Base-by-base conservation (phyloP, 2,888 invertebrate genomes). In the Erebia ligea region DNA sequence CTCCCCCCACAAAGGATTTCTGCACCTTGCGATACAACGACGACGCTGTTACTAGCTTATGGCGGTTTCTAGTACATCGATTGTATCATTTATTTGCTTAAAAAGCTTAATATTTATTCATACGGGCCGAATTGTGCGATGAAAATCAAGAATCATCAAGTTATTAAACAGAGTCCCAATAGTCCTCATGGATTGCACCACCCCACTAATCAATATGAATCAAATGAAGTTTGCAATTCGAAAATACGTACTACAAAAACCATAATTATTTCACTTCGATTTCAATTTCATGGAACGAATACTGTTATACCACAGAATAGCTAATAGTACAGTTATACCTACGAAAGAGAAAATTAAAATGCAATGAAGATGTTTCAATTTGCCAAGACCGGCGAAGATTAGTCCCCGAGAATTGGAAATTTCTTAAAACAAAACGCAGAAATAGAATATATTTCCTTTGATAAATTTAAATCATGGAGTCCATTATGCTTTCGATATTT, bases 321-420 rank as follows among this genome's bases (percentile, higher is more conserved):
- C n/a, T n/a, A n/a, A n/a, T n/a, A n/a, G n/a, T n/a, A n/a, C n/a
- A n/a, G n/a, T n/a, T n/a, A n/a, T n/a, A n/a, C 25, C 25, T 50
- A 25, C 50, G 50, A 63, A 48, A 63, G 62, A 34, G 2, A 50
- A 50, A 50, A 15, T 63, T 63, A 25, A 63, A 63, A 63, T 50
- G 62, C 62, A 50, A 63, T 63, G 62, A 63, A 50, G 50, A 63
- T 63, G 42, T 50, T 63, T 63, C 50, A 63, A 63, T 63, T 50
- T 63, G n/a, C n/a, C 21, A 25, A 21, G 62, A 63, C 21, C 62
- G 62, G n/a, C 59, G 40, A 59, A 42, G 40, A 63, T 62, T 62
- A 48, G n/a, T 48, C 62, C 40, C 42, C n/a, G 40, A 17, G n/a
- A 42, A 42, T 59, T 17, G 42, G 57, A 57, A 57, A 57, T 57